Conservation (phyloP, 2,113 vertebrate species). For the Vulpes ferrilata region DNA sequence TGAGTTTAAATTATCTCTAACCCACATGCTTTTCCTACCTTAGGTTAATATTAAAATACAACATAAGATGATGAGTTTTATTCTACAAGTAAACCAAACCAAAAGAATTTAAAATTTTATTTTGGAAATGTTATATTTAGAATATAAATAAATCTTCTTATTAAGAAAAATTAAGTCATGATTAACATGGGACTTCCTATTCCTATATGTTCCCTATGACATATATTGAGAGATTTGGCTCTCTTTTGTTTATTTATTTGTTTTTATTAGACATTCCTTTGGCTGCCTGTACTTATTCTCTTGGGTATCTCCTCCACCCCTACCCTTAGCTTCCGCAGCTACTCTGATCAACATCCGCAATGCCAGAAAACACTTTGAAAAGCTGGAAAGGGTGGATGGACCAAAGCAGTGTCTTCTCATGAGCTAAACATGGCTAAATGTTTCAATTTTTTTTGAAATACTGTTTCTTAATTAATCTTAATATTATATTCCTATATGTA, state of each 20-base stretch:
- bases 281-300: conserved; percentile 60
- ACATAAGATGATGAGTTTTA: conserved; percentile 48
- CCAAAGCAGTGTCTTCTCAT: conserved; percentile 98
- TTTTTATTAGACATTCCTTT: conserved; percentile 70
- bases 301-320: conserved; percentile 59
- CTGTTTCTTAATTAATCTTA: conserved; percentile 68
- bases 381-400: conserved; percentile 98
- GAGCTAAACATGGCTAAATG: conserved; percentile 86
- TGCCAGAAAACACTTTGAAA: conserved; percentile 99
- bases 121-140: conserved; percentile 52
- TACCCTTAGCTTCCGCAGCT: conserved; percentile 93
- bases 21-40: conserved; percentile 45
- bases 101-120: conserved; percentile 60
- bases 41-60: conserved; percentile 51
- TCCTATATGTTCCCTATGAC: conserved; percentile 54
- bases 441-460: conserved; percentile 52
- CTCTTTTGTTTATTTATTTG: conserved; percentile 43
- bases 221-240: conserved; percentile 57
- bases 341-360: conserved; percentile 99
- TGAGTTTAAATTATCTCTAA: conserved; percentile 58
- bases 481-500: conserved; percentile 82
- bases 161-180: conserved; percentile 57
- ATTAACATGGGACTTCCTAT: conserved; percentile 17
- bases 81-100: conserved; percentile 16
- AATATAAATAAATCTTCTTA: conserved; percentile 47